Conservation (phyloP, 2,113 vertebrate genomes). For the Phyllostomus hastatus region DNA sequence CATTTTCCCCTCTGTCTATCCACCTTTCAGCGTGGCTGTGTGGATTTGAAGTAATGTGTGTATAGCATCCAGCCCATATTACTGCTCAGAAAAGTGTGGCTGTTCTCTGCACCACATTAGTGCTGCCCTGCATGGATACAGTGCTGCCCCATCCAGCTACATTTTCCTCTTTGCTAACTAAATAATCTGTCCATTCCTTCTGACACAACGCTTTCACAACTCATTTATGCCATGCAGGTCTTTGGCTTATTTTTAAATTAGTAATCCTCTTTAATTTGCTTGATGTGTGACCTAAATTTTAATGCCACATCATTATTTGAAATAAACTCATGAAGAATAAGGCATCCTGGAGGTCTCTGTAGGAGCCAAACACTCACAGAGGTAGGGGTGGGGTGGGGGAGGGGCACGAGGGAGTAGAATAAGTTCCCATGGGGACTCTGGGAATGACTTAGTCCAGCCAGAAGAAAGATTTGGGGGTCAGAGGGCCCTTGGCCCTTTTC, state of each 20-base stretch:
- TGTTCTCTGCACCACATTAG: not conserved
- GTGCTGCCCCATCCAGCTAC: not conserved
- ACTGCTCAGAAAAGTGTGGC: not conserved
- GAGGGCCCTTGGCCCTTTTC: not conserved
- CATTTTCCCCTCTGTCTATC: not conserved
- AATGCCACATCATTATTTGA: not conserved
- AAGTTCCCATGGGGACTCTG: no score
- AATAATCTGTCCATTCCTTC: not conserved
- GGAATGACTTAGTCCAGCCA: not conserved
- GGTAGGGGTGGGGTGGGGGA: rapidly evolving
- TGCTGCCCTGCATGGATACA: not conserved
- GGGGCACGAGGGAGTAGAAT: not conserved
- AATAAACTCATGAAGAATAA: not conserved
- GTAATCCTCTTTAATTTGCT: not conserved
- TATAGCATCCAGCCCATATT: not conserved
- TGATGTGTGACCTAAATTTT: not conserved
- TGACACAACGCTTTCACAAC: not conserved
- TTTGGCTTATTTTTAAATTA: constrained; percentile 7
- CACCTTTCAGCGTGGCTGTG: not conserved
- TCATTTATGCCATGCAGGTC: not conserved
- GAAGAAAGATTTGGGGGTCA: not conserved
- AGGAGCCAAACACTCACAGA: not conserved
- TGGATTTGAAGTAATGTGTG: not conserved
- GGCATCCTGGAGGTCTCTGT: not conserved
- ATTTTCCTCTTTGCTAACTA: not conserved